Conservation (phyloP, 2,113 vertebrate genomes). For the Leiothrix lutea region DNA sequence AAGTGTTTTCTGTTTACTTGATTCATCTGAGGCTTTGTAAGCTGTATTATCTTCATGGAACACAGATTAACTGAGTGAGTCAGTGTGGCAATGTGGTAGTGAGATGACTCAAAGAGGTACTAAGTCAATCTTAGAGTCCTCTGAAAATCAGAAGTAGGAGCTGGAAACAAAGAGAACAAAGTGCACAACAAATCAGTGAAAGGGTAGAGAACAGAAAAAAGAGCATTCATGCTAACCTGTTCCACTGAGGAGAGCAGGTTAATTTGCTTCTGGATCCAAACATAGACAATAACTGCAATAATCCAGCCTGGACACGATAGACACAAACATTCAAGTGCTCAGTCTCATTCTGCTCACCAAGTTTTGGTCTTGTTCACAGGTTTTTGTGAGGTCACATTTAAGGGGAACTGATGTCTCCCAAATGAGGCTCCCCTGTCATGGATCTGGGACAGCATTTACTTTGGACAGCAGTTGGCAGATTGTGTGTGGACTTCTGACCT, state of each 20-base stretch:
- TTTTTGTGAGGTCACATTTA: background rate
- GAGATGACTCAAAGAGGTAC: background rate
- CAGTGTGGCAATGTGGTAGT: background rate
- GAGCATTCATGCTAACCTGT: background rate
- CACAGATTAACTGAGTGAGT: background rate
- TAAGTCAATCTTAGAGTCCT: background rate
- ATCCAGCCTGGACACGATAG: background rate
- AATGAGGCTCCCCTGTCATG: background rate
- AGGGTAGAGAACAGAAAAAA: background rate
- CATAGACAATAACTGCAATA: background rate
- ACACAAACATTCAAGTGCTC: background rate
- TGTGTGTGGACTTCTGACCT: background rate
- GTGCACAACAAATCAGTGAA: background rate
- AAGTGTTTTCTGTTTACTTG: background rate
- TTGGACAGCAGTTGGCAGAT: background rate
- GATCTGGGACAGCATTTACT: background rate
- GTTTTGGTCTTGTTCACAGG: background rate
- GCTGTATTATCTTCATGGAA: background rate
- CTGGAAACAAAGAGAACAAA: background rate
- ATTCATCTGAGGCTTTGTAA: background rate
- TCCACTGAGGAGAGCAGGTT: background rate
- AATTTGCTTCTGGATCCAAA: background rate
- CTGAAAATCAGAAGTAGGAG: background rate
- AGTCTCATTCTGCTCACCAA: background rate
- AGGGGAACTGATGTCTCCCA: background rate